phyloP scores from a whole-genome alignment of 2,113 vertebrate genomes.

The Chloebia gouldiae region DNA sequence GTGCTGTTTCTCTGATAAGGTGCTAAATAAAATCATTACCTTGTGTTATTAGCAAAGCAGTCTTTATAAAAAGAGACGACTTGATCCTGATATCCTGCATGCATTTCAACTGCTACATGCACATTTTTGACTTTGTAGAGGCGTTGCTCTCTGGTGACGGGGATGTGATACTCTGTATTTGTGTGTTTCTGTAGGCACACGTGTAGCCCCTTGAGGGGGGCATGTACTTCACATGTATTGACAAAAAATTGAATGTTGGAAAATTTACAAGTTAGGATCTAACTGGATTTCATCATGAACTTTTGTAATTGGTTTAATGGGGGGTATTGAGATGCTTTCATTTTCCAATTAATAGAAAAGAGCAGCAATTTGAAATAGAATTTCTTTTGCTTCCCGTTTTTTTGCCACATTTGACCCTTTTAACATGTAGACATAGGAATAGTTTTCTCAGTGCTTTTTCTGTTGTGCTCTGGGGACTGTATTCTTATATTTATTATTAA shows the following conservation, averaged over 20 bases:
- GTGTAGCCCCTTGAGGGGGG: rapidly evolving
- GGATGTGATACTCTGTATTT: not conserved
- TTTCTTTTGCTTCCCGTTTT: not conserved
- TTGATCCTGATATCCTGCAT: not conserved
- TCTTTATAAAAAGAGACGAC: not conserved
- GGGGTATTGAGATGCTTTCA: not conserved
- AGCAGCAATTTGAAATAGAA: not conserved
- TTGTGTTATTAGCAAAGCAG: not conserved
- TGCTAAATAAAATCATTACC: not conserved
- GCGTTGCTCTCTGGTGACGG: not conserved
- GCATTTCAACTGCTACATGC: not conserved
- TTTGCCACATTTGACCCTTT: not conserved
- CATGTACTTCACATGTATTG: not conserved
- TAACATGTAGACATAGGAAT: not conserved
- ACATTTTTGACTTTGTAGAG: not conserved
- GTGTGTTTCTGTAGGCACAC: not conserved
- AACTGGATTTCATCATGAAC: not conserved
- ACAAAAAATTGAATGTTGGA: not conserved
- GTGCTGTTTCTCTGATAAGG: not conserved
- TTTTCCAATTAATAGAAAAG: not conserved
- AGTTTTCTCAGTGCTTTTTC: not conserved
- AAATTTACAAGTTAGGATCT: not conserved
- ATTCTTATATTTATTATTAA: not conserved
- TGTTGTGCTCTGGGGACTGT: not conserved
- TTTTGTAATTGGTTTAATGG: not conserved